Evolutionary conservation across 2,888 invertebrate species (phyloP).

Genomic region (Parnassius apollo): DNA sequence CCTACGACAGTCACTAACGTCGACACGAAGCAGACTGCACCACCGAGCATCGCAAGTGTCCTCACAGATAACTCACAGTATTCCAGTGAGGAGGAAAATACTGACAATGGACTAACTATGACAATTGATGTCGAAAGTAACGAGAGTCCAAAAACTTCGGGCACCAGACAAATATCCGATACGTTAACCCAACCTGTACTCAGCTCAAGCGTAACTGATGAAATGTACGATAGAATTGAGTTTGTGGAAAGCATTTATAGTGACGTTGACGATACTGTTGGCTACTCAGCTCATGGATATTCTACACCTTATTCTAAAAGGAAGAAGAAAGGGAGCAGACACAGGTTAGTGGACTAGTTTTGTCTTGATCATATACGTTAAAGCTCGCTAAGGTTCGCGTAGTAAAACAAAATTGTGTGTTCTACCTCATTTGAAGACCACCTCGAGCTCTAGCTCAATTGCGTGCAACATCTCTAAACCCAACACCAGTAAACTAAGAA

Average conservation of each 20-base stretch:
- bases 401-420: too few relatives aligned
- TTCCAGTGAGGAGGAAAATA: conserved; percentile 64
- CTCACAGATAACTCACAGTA: conserved; percentile 51
- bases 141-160: conserved; percentile 50
- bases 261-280: conserved; percentile 41
- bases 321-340: conserved; percentile 49
- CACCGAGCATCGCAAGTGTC: conserved; percentile 37
- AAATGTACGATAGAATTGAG: conserved; percentile 64
- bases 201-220: conserved; percentile 43
- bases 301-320: conserved; percentile 61
- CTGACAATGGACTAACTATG: conserved; percentile 59
- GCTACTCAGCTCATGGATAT: conserved; percentile 45
- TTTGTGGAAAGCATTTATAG: conserved; percentile 47
- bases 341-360: conserved; percentile 45
- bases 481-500: too few relatives aligned
- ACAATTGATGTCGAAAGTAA: conserved; percentile 63
- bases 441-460: too few relatives aligned
- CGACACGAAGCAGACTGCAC: conserved; percentile 39
- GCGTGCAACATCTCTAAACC: too few relatives aligned
- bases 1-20: conserved; percentile 45
- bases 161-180: conserved; percentile 51
- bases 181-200: conserved; percentile 52
- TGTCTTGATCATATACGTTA: too few relatives aligned
- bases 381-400: too few relatives aligned
- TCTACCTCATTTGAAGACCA: too few relatives aligned